A percentile compares a stretch with the other conserved stretches of the same genome.
phyloP scores from a whole-genome alignment of 2,113 vertebrate species.

The Scopus umbretta region DNA sequence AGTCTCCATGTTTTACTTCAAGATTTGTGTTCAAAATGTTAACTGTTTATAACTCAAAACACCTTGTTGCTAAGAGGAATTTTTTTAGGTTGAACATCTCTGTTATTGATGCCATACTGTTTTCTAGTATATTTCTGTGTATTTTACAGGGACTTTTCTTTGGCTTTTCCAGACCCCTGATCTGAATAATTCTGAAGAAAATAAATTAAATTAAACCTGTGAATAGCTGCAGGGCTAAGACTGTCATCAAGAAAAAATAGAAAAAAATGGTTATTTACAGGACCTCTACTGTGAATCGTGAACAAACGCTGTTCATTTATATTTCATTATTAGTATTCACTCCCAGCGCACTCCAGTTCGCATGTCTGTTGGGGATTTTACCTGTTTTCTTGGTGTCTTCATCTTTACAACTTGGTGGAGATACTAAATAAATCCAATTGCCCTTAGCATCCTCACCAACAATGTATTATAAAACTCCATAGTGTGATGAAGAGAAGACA shows the following conservation, averaged over 20 bases:
- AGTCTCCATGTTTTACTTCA: neutral
- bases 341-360: neutral
- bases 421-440: neutral
- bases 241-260: neutral
- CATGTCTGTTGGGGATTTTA: neutral
- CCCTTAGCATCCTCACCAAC: neutral
- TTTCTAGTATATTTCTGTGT: neutral
- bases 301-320: neutral
- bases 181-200: neutral
- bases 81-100: neutral
- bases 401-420: neutral
- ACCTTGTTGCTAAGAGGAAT: neutral
- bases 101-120: neutral
- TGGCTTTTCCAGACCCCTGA: neutral
- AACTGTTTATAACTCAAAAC: neutral
- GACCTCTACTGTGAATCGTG: neutral
- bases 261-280: neutral
- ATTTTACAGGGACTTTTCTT: neutral
- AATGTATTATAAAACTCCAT: neutral
- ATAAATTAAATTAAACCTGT: neutral
- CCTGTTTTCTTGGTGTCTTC: neutral
- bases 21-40: neutral
- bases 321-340: neutral
- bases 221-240: neutral
- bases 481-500: neutral